Percentiles rank a stretch among this genome's conserved stretches.
These are phyloP conservation scores for Probaryconus sp. DNA, from an alignment of 1,140 invertebrate genomes.

Conservation along the genomic window DNA sequence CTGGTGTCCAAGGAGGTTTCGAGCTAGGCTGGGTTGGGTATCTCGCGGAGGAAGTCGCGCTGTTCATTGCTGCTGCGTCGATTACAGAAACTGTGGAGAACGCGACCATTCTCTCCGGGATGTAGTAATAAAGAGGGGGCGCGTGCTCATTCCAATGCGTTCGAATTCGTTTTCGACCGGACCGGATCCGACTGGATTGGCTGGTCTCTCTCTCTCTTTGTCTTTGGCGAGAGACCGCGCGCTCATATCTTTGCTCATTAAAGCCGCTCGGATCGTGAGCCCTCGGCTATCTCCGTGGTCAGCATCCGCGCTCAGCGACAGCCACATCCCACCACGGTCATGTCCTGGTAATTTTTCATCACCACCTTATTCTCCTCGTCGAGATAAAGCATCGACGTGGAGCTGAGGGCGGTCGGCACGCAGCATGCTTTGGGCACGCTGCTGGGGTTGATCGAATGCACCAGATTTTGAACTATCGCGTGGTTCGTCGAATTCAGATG, in stretches of 20 bases:
- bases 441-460: slow-evolving; percentile 93
- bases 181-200: slow-evolving; percentile 27
- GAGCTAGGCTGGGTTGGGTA: slow-evolving; percentile 55
- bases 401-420: slow-evolving; percentile 92
- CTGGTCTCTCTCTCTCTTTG: slow-evolving; percentile 26
- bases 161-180: slow-evolving; percentile 46
- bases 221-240: slow-evolving; percentile 9
- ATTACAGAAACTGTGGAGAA: neutral
- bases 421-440: slow-evolving; percentile 95
- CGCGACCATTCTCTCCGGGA: slow-evolving; percentile 22
- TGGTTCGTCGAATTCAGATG: slow-evolving; percentile 98
- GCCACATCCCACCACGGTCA: slow-evolving; percentile 96
- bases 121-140: slow-evolving; percentile 21
- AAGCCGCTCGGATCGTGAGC: slow-evolving; percentile 25
- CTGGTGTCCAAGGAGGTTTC: slow-evolving; percentile 68
- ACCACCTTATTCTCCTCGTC: slow-evolving; percentile 96
- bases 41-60: slow-evolving; percentile 17
- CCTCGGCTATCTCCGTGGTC: slow-evolving; percentile 20
- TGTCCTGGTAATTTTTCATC: slow-evolving; percentile 97
- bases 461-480: slow-evolving; percentile 97
- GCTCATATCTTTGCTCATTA: no score
- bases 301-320: slow-evolving; percentile 84
- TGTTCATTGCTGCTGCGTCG: slow-evolving; percentile 18
- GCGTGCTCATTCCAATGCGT: slow-evolving; percentile 38
- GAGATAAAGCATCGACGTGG: slow-evolving; percentile 96